A percentile compares a stretch with the other conserved stretches of the same genome.
These are phyloP conservation scores for Columbina picui DNA, from an alignment of 2,113 vertebrate species.

Conservation along the genomic window DNA sequence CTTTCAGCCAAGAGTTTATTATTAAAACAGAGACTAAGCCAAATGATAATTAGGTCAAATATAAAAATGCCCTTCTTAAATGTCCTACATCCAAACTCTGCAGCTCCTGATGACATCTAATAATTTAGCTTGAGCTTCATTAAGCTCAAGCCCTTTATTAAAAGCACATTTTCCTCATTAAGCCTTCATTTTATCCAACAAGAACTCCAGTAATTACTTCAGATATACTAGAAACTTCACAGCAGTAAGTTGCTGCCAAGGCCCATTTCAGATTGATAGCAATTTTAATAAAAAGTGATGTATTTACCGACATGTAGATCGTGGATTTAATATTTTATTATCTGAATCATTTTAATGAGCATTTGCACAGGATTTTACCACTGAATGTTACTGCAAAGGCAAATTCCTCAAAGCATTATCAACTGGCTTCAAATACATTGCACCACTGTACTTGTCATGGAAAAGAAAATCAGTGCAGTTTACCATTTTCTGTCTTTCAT, in stretches of 20 bases:
- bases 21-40: not conserved
- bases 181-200: not conserved
- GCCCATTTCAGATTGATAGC: not conserved
- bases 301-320: not conserved
- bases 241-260: not conserved
- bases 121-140: not conserved
- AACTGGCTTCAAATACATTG: not conserved
- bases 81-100: not conserved
- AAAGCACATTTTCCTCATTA: not conserved
- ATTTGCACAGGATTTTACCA: not conserved
- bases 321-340: not conserved
- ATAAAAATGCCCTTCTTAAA: not conserved
- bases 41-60: slow-evolving; percentile 6
- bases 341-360: not conserved
- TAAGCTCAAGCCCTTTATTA: not conserved
- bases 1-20: slow-evolving; percentile 13
- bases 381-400: not conserved
- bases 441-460: not conserved
- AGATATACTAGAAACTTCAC: not conserved
- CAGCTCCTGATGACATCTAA: not conserved
- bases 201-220: not conserved
- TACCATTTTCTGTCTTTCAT: not conserved
- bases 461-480: not conserved
- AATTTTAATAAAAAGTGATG: not conserved
- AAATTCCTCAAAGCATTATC: not conserved